A percentile compares a stretch with the other conserved stretches of the same genome.
Evolutionary conservation across 2,113 vertebrate genomes (phyloP).

Genomic region (Sminthopsis crassicaudata): DNA sequence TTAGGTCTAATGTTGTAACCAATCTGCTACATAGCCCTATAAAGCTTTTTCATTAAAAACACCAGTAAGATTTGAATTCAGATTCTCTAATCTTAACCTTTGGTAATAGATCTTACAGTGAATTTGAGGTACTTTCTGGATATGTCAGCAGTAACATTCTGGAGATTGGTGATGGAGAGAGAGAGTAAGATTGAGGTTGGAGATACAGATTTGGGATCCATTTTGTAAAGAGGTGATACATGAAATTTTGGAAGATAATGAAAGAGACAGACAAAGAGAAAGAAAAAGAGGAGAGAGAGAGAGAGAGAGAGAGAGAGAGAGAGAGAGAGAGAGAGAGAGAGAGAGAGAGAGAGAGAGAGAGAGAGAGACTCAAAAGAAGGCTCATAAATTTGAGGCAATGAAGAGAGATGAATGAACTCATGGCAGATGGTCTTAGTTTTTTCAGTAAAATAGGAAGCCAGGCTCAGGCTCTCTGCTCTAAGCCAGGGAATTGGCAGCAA

Average conservation of each 20-base stretch:
- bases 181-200: neutral
- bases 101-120: neutral
- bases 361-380: neutral
- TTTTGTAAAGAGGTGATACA: neutral
- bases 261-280: fast-evolving
- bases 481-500: neutral
- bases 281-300: neutral
- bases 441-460: neutral
- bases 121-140: neutral
- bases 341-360: neutral
- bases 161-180: neutral
- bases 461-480: neutral
- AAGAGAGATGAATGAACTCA: neutral
- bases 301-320: neutral
- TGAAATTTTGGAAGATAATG: neutral
- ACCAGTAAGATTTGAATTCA: neutral
- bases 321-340: fast-evolving
- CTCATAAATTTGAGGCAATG: neutral
- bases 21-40: neutral
- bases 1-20: neutral
- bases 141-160: neutral
- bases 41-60: neutral
- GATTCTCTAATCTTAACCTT: neutral
- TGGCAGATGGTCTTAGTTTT: neutral
- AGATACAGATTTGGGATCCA: neutral